Base-by-base conservation (phyloP, 2,888 invertebrate species). In the Eledone cirrhosa region DNA sequence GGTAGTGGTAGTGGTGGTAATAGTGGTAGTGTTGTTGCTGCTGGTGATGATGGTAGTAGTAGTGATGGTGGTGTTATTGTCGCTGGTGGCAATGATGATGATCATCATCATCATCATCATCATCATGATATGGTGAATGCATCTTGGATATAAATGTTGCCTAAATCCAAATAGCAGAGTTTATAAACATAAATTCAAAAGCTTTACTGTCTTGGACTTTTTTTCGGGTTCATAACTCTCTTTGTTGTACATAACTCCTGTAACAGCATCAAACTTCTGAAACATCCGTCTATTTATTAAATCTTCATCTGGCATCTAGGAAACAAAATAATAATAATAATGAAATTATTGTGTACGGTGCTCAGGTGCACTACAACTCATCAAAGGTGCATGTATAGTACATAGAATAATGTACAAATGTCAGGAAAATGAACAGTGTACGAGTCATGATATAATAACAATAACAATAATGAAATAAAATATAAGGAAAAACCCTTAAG, bases 241-340 rank as follows among this genome's bases (percentile, higher is more conserved):
- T 78, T 88, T 87, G 13, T 87, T 88, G 84, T 89, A 90, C 22
- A 90, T 82, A 11, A 86, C 86, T 7, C 90, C 90, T 47, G 89
- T 89, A 33, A 87, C 77, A 13, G 89, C 88, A 81, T 91, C 90
- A 31, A 90, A 80, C 78, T 86, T 87, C 85, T 89, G 88, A n/a
- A 87, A 87, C 24, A 85, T 80, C 53, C 90, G 78, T 77, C 91
- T 83, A 29, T 78, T 82, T 78, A 88, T 86, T 47, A 91, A 81
- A 82, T 91, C 91, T 78, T 85, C 85, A 82, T 91, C 90, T 33
- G 90, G 89, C 48, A 90, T 88, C 90, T 91, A 78, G 14, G 81
- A 80, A 69, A 78, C 63, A 65, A 76, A 48, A 80, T 53, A 16
- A 16, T 53, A 53, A 53, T 16, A 53, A 53, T 53, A 53, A 53